Evolutionary conservation across 2,888 invertebrate species (phyloP), one percentile per base, ranked within the genome.

Genomic region (Neoitamus cyanurus): DNA sequence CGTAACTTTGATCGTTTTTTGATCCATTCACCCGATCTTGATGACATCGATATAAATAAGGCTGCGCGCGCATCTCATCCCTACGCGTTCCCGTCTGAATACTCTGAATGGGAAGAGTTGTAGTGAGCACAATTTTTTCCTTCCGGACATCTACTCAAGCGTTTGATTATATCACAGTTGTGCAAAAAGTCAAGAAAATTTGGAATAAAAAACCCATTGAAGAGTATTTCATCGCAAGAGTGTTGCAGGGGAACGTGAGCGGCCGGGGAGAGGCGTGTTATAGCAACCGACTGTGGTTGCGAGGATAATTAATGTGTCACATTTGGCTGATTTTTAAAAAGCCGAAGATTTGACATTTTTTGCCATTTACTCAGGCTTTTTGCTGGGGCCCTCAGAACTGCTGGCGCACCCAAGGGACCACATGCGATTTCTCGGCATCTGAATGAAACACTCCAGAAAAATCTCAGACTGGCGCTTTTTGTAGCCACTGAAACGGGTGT

Each of bases 1-100:
- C 69, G 82, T 69, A 82, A 82, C 68, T 82, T 69, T 69, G 69
- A 82, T 82, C 82, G 82, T 82, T 82, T 69, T 82, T 82, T 82
- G 69, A 82, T 82, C 31, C 82, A 82, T 69, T 82, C 82, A 69
- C 68, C 46, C 46, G 15, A 20, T 70, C 42, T 70, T 72, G 83
- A 83, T 83, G 83, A 83, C 83, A 83, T 83, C 83, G 83, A 72
- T 83, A 83, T 72, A 83, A 83, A 83, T 83, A 83, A 72, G 2
- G 30, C 25, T 82, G 68, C 69, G 68, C 37, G 82, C 82, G 82
- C 80, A 80, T 80, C 48, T 80, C 15, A 80, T 31, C 20, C 28
- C 37, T 25, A 15, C 34, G 31, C 58, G 20, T 6, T 6, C 25
- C 30, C n/a, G n/a, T n/a, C n/a, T n/a, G n/a, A n/a, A n/a, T 34